Percentiles rank a stretch among this genome's conserved stretches.
These are phyloP conservation scores for Raja brachyura DNA, from an alignment of 2,113 vertebrate species.

Conservation along the genomic window DNA sequence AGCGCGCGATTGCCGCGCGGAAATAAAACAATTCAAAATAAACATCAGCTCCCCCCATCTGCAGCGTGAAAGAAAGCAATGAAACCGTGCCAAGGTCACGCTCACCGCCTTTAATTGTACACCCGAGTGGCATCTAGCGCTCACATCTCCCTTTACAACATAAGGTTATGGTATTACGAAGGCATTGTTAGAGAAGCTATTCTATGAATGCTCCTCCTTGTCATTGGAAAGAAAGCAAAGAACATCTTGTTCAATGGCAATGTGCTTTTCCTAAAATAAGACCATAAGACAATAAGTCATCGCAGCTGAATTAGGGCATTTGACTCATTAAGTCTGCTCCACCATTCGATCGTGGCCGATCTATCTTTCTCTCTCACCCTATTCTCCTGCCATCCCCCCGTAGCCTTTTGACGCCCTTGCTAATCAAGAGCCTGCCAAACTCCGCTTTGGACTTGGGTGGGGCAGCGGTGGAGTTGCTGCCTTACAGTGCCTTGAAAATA, in stretches of 20 bases:
- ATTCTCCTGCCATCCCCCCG: no score
- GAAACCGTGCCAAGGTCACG: slow-evolving; percentile 2
- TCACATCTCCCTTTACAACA: neutral
- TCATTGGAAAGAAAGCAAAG: neutral
- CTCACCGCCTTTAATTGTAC: neutral
- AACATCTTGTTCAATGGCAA: neutral
- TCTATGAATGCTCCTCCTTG: neutral
- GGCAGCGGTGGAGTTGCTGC: no score
- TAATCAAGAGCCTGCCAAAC: no score
- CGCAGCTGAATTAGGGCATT: no score
- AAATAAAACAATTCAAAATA: neutral
- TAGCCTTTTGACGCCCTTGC: no score
- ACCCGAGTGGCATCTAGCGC: neutral
- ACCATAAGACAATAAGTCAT: no score
- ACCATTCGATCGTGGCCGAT: no score
- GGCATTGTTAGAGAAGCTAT: slow-evolving; percentile 10
- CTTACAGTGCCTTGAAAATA: no score
- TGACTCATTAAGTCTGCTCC: no score
- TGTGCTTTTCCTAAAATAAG: neutral
- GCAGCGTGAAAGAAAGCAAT: neutral
- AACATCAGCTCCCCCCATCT: neutral
- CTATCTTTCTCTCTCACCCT: no score
- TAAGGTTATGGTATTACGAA: neutral
- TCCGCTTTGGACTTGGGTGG: no score
- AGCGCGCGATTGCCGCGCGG: neutral